A percentile compares a stretch with the other conserved stretches of the same genome.
Conservation (phyloP, 2,888 invertebrate genomes). For the Apomyelois bistriatella region DNA sequence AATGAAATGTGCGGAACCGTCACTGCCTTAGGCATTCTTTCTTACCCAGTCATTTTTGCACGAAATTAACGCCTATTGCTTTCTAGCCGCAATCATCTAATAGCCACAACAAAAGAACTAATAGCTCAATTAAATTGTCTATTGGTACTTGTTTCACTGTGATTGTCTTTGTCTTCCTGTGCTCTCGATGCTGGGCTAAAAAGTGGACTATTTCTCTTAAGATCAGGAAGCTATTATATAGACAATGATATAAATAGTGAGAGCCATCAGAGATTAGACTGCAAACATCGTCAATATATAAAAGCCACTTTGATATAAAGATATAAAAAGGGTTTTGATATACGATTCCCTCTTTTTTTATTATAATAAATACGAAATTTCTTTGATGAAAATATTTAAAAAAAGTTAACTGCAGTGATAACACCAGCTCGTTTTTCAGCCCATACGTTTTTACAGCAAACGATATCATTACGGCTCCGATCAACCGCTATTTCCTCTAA, state of each 20-base stretch:
- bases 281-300: too few species aligned
- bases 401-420: too few species aligned
- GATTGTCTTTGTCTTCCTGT: not conserved
- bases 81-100: not conserved
- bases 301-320: too few species aligned
- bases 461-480: too few species aligned
- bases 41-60: not conserved
- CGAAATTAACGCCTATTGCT: not conserved
- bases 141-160: not conserved
- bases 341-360: too few species aligned
- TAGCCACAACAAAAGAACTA: not conserved
- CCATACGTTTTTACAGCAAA: too few species aligned
- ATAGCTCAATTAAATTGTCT: slow-evolving; percentile 1
- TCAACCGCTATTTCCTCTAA: too few species aligned
- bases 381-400: too few species aligned
- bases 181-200: not conserved
- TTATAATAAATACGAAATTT: too few species aligned
- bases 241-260: not conserved
- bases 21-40: not conserved
- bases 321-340: too few species aligned
- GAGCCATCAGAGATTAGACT: too few species aligned
- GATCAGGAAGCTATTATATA: not conserved
- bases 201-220: not conserved
- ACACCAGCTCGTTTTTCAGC: too few species aligned
- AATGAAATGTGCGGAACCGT: not conserved